phyloP scores from a whole-genome alignment of 2,113 vertebrate genomes.

The Misgurnus mizolepis region DNA sequence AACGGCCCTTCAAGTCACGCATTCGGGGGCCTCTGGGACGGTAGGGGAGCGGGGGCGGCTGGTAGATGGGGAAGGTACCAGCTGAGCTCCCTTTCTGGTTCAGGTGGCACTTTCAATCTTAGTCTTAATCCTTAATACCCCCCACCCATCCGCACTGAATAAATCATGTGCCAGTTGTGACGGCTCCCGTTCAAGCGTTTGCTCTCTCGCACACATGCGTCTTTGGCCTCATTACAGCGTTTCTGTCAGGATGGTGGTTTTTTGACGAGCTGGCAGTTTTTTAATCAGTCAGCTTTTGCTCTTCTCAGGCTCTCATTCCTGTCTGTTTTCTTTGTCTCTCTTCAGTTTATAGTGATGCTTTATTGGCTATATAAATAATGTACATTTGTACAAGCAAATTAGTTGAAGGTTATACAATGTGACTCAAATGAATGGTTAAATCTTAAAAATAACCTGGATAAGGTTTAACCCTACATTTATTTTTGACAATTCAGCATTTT shows the following conservation, averaged over 20 bases:
- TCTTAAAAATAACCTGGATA: neutral
- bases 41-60: conserved; percentile 66
- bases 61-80: conserved; percentile 52
- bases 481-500: neutral
- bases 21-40: conserved; percentile 68
- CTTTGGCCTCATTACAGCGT: conserved; percentile 63
- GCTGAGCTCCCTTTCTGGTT: conserved; percentile 75
- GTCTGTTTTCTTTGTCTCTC: neutral
- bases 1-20: conserved; percentile 80
- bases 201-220: conserved; percentile 59
- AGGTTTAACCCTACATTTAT: neutral
- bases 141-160: conserved; percentile 72
- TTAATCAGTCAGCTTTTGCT: conserved; percentile 40
- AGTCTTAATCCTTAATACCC: conserved; percentile 75
- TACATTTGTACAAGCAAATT: neutral
- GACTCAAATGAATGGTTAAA: neutral
- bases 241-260: conserved; percentile 46
- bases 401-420: neutral
- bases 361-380: conserved; percentile 8
- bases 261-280: conserved; percentile 49
- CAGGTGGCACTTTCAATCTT: conserved; percentile 89
- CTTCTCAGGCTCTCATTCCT: conserved; percentile 3
- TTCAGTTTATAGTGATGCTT: neutral
- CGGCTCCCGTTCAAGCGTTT: conserved; percentile 43
- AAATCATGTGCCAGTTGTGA: conserved; percentile 84